A percentile compares a stretch with the other conserved stretches of the same genome.
Conservation (phyloP, 2,888 invertebrate species). For the Epicampocera succincta region DNA sequence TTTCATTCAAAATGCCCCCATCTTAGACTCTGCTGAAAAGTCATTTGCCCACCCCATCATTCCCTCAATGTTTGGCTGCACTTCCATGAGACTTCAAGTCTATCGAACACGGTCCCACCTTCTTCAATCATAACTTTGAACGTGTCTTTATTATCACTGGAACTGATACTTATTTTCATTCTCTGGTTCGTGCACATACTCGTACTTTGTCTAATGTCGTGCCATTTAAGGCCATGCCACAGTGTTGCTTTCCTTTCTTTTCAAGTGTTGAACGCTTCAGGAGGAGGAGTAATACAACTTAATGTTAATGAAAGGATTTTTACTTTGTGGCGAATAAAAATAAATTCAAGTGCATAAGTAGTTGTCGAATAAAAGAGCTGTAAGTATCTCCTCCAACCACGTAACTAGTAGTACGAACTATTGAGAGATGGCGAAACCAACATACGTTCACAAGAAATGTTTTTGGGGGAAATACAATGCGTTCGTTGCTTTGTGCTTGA, state of each 20-base stretch:
- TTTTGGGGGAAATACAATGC: too few species aligned
- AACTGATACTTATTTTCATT: too few species aligned
- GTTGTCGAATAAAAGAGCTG: not conserved
- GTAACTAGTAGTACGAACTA: conserved; percentile 30
- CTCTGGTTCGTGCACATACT: too few species aligned
- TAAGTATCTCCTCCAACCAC: conserved; percentile 1
- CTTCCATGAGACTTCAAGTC: too few species aligned
- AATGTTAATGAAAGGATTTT: conserved; percentile 65
- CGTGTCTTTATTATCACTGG: too few species aligned
- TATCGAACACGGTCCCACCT: too few species aligned
- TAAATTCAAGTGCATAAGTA: conserved; percentile 16
- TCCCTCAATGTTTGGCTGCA: too few species aligned
- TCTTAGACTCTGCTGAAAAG: too few species aligned
- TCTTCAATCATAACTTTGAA: too few species aligned
- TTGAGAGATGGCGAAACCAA: not conserved
- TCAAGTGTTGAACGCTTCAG: not conserved
- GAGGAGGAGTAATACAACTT: not conserved
- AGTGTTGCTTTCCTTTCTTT: conserved; percentile 55
- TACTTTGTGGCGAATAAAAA: not conserved
- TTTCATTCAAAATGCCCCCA: too few species aligned
- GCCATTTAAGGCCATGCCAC: conserved; percentile 63
- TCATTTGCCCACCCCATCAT: too few species aligned
- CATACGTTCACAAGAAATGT: not conserved
- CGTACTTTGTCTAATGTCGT: conserved; percentile 21
- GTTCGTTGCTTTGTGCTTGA: too few species aligned